These are phyloP conservation scores for Argentina silus DNA, from an alignment of 2,797 vertebrate species.

Conservation along the genomic window DNA sequence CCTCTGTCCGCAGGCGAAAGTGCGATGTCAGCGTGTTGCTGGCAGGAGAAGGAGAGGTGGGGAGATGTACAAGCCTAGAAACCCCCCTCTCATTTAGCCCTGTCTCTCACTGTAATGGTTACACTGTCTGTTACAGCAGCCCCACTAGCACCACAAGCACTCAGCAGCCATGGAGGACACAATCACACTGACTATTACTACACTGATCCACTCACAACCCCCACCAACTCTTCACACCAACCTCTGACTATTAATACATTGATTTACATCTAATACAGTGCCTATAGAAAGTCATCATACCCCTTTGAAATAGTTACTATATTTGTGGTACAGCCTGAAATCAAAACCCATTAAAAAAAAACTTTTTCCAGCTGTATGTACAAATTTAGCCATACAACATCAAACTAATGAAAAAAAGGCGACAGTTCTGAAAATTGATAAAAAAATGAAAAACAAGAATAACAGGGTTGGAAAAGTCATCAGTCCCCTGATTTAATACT, in stretches of 20 bases:
- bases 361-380: too few relatives aligned
- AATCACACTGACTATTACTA: slow-evolving; percentile 18
- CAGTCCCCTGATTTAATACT: too few relatives aligned
- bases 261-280: too few relatives aligned
- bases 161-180: slow-evolving; percentile 1
- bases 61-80: slow-evolving; percentile 30
- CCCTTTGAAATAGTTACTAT: too few relatives aligned
- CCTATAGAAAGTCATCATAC: too few relatives aligned
- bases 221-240: background rate
- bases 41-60: slow-evolving; percentile 20
- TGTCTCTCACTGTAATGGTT: slow-evolving; percentile 37
- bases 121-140: slow-evolving; percentile 47
- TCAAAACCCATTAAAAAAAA: too few relatives aligned
- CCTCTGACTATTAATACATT: background rate
- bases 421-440: too few relatives aligned
- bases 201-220: background rate
- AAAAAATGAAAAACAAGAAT: too few relatives aligned
- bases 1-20: slow-evolving; percentile 59
- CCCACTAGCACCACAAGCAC: background rate
- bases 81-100: slow-evolving; percentile 41
- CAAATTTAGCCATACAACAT: too few relatives aligned
- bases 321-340: too few relatives aligned
- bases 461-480: too few relatives aligned
- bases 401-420: too few relatives aligned
- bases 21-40: slow-evolving; percentile 67